Evolutionary conservation across 2,888 invertebrate species (phyloP), one percentile per base, ranked within the genome.

Genomic region (Temnothorax rugatulus): DNA sequence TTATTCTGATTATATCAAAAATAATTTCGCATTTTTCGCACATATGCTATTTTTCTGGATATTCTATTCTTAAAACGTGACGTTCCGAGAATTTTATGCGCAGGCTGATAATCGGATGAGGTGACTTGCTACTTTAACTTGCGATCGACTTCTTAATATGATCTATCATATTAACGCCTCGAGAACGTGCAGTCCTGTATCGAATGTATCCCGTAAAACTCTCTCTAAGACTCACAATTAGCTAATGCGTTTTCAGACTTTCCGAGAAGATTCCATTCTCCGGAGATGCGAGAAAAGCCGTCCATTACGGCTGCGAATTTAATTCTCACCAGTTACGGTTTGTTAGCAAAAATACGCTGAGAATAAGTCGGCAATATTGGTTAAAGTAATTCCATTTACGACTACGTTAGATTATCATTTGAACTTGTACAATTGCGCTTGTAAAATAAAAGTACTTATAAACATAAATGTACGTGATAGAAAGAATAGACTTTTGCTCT

Each of bases 221-320:
- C 15, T 66, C n/a, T 69, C 29, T 68, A 69, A 77, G 29, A 77
- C 68, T 68, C 21, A 71, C 54, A 79, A 79, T 79, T 79, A 69
- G 44, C 69, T 79, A 79, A 79, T 71, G 44, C 69, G 29, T 57
- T 71, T 79, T 69, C 77, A 71, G 41, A 79, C 69, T 41, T 21
- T 38, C 21, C 11, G 21, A 61, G 38, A 61, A 50, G 29, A 75
- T 68, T 77, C 44, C 18, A 13, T 34, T 71, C 44, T 57, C 44
- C n/a, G 29, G 34, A 79, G 41, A 77, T 7, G 41, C n/a, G 38
- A 41, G 25, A 15, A 44, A 69, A 69, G 57, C 11, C 21, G 44
- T 34, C 41, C 13, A 15, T 77, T 75, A 75, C 15, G 41, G 29
- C 11, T 79, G 34, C 11, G 29, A 69, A 79, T 57, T 79, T 44